Conservation (phyloP, 2,888 invertebrate genomes). For the Lomographa bimaculata region DNA sequence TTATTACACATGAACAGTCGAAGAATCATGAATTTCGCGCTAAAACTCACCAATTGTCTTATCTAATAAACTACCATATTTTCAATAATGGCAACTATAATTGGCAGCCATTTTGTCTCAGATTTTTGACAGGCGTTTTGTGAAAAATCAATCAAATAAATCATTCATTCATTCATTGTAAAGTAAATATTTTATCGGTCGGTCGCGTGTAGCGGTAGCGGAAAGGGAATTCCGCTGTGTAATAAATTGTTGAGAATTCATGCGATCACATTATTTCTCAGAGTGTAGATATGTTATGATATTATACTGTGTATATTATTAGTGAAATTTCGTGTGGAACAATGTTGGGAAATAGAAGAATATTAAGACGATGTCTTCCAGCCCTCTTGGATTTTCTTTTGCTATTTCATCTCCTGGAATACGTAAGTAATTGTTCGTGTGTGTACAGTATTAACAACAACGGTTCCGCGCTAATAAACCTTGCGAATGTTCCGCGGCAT, state of each 20-base stretch:
- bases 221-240: constrained; percentile 17
- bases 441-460: constrained; percentile 37
- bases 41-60: too few relatives aligned
- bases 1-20: too few relatives aligned
- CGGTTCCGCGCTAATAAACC: constrained; percentile 48
- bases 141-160: too few relatives aligned
- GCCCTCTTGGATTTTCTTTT: constrained; percentile 60
- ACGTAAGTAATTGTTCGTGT: constrained; percentile 57
- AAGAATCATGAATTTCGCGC: too few relatives aligned
- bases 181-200: constrained; percentile 24
- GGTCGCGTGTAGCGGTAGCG: constrained; percentile 21
- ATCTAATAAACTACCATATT: too few relatives aligned
- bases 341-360: constrained; percentile 56
- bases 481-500: constrained; percentile 7
- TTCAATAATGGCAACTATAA: too few relatives aligned
- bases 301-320: constrained; percentile 41
- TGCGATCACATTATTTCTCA: constrained; percentile 5
- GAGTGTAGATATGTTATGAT: constrained; percentile 63
- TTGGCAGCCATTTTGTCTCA: too few relatives aligned
- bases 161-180: constrained; percentile 25
- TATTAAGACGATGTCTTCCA: constrained; percentile 54
- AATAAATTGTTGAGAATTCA: constrained; percentile 8
- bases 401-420: constrained; percentile 55
- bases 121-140: too few relatives aligned
- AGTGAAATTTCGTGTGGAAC: constrained; percentile 50